phyloP scores from a whole-genome alignment of 2,797 vertebrate genomes.

The Acanthornis magna region DNA sequence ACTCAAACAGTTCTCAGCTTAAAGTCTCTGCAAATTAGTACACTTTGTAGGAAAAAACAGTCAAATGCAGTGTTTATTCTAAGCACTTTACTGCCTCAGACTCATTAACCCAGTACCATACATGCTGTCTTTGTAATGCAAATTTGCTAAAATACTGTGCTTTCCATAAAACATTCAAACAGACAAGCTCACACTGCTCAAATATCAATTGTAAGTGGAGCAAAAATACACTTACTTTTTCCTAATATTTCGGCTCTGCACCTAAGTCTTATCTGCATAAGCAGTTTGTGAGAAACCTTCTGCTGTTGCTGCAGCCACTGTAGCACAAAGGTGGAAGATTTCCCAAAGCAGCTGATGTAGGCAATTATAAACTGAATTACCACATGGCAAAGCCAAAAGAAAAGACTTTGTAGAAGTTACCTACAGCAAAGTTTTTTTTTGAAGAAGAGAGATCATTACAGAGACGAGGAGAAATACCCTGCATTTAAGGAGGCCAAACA shows the following conservation, averaged over 20 bases:
- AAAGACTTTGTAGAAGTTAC: constrained; percentile 3
- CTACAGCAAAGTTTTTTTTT: neutral
- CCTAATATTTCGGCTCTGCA: neutral
- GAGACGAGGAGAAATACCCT: neutral
- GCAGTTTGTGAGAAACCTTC: constrained; percentile 20
- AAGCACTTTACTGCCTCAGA: constrained; percentile 25
- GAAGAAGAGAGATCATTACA: neutral
- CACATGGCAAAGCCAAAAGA: constrained; percentile 13
- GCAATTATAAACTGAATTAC: constrained; percentile 34
- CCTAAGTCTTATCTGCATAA: constrained; percentile 2
- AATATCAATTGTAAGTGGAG: neutral
- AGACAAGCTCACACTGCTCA: constrained; percentile 31
- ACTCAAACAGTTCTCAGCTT: neutral
- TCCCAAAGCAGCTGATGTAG: constrained; percentile 38
- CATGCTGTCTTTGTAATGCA: constrained; percentile 54
- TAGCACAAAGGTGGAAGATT: constrained; percentile 34
- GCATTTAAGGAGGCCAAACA: neutral
- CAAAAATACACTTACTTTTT: constrained; percentile 11
- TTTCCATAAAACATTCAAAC: constrained; percentile 41
- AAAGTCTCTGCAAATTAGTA: constrained; percentile 21
- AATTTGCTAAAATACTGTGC: constrained; percentile 43
- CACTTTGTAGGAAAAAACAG: neutral
- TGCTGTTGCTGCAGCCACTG: neutral
- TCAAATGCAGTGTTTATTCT: constrained; percentile 28
- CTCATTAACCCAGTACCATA: constrained; percentile 44